These are phyloP conservation scores for Agrilus mali DNA, from an alignment of 2,888 invertebrate genomes.

Conservation along the genomic window DNA sequence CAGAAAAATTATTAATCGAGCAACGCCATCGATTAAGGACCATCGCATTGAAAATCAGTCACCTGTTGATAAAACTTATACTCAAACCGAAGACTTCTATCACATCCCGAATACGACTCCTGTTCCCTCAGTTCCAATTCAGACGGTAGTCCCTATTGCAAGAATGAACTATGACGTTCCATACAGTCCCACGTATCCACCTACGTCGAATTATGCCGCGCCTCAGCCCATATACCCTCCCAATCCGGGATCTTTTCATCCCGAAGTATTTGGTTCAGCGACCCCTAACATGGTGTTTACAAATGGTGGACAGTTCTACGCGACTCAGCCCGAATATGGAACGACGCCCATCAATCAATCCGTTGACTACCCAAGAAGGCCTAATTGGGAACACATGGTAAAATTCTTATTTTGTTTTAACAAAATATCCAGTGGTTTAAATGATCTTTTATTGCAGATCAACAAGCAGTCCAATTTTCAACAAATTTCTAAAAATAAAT, in stretches of 20 bases:
- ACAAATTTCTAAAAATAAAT: constrained; percentile 18
- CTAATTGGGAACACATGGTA: constrained; percentile 24
- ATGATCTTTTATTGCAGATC: neutral
- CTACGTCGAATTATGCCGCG: constrained; percentile 20
- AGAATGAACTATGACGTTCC: constrained; percentile 28
- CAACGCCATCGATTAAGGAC: constrained; percentile 17
- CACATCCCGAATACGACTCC: constrained; percentile 21
- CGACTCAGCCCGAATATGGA: constrained; percentile 25
- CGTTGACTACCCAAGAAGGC: constrained; percentile 13
- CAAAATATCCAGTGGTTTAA: neutral
- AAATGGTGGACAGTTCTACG: constrained; percentile 28
- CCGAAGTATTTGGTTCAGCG: constrained; percentile 27
- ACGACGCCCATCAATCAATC: constrained; percentile 19
- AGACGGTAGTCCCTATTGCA: constrained; percentile 28
- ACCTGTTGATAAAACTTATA: constrained; percentile 17
- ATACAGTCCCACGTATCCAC: constrained; percentile 21
- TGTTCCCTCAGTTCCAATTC: constrained; percentile 25
- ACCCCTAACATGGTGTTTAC: constrained; percentile 24
- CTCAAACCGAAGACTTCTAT: constrained; percentile 27
- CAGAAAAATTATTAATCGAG: constrained; percentile 39
- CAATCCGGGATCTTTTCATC: constrained; percentile 22
- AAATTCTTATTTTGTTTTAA: constrained; percentile 7
- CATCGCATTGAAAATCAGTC: constrained; percentile 27
- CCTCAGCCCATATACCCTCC: constrained; percentile 26
- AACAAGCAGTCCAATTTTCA: constrained; percentile 23